Evolutionary conservation across 2,113 vertebrate genomes (phyloP), one percentile per base, ranked within the genome.

Genomic region (Microcebus griseorufus): DNA sequence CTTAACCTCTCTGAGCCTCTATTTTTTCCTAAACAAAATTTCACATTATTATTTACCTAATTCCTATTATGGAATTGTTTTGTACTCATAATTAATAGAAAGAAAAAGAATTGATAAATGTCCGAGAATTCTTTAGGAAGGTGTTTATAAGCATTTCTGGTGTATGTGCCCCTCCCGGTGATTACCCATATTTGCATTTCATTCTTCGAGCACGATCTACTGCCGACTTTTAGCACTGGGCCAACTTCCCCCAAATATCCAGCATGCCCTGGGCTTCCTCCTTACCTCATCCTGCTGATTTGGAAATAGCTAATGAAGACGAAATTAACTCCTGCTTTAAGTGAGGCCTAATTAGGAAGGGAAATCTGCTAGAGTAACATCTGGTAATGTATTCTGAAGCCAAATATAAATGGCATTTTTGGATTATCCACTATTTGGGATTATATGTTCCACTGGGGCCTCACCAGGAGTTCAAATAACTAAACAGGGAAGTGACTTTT

Each of bases 301-400:
- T 97, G 96, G 79, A 97, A 97, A 84, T 48, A 93, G 95, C 93
- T 97, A 97, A 97, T 97, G 98, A 96, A 98, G 96, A 96, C 70
- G 93, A 98, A 98, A 98, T 98, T 98, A 97, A 98, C 96, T 98
- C 94, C 96, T 96, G 81, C 95, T 97, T 98, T 98, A 97, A 98
- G 93, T 95, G 95, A 97, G 92, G 83, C 60, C 95, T 98, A 98
- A 98, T 98, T 98, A 97, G 90, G 93, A 95, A 97, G 97, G 95
- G 92, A 97, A 98, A 96, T 98, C 97, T 96, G 97, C 89, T 97
- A 88, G 81, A 94, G 90, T 93, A 97, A 97, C 97, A 98, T 97
- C 97, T 98, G 97, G 98, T 97, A 97, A 96, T 95, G 70, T 86
- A 97, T 95, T 97, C 95, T 27, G 70, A 96, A 94, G 97, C 97